Evolutionary conservation across 2,113 vertebrate genomes (phyloP), one percentile per base, ranked within the genome.

Genomic region (Fregetta grallaria): DNA sequence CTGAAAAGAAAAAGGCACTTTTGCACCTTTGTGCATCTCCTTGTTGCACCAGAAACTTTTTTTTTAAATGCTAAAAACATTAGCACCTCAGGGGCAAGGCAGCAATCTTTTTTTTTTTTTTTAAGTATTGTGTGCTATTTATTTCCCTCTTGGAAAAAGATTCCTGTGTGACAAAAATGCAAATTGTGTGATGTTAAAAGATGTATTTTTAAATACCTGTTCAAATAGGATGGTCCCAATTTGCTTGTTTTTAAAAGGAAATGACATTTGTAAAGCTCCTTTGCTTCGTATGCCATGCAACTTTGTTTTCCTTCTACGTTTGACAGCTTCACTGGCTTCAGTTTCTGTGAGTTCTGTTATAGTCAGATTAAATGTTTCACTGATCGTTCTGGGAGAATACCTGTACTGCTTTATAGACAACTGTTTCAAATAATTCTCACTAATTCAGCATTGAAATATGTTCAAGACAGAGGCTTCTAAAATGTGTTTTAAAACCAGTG

Each of bases 21-120:
- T 97, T 92, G 95, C 97, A 96, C 97, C 93, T 97, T 94, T 96
- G 95, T 97, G 97, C 95, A 94, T 91, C 97, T 97, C 94, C 88
- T 97, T 97, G 97, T 98, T 98, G 96, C 97, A 97, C 95, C 97
- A 96, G 96, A 96, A 97, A 91, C 96, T 96, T 94, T 96, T 96
- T 38, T 90, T 91, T 96, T 81, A 50, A 92, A 96, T 97, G 97
- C 96, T 98, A 97, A 96, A 96, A 94, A 89, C 88, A 93, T 97
- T 96, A 98, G 95, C 97, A 96, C 97, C 97, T 98, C 98, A 98
- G 98, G 97, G 98, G 97, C 95, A 98, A 96, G 97, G 97, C 97
- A 96, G 97, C 96, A 95, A 75, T 94, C 45, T 45, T 45, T 45
- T 45, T 19, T 45, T 45, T 88, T 71, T 92, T 82, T 18, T 47